phyloP scores from a whole-genome alignment of 2,113 vertebrate genomes.

The Tapirus terrestris region DNA sequence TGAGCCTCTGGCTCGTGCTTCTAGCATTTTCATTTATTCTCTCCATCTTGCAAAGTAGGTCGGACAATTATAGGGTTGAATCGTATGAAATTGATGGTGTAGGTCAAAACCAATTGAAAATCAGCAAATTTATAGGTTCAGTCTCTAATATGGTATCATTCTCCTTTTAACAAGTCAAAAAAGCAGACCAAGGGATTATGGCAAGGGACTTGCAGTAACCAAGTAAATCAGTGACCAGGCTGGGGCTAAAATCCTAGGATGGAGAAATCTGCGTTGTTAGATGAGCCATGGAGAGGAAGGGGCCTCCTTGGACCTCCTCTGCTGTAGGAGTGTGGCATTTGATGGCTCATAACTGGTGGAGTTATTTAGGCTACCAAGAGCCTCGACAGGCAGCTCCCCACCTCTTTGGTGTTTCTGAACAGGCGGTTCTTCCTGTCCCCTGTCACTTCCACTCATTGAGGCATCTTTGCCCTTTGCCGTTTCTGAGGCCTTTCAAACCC shows the following conservation, averaged over 20 bases:
- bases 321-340: not conserved
- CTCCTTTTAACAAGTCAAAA: not conserved
- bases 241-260: not conserved
- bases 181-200: not conserved
- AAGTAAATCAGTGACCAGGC: not conserved
- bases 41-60: not conserved
- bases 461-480: not conserved
- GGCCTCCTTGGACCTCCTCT: not conserved
- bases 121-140: not conserved
- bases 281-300: not conserved
- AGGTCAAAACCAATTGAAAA: slow-evolving; percentile 52
- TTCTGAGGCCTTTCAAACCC: not conserved
- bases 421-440: not conserved
- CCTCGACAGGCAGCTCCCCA: too few relatives aligned
- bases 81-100: not conserved
- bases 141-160: not conserved
- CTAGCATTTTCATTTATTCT: not conserved
- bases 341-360: too few relatives aligned
- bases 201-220: not conserved
- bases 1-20: not conserved
- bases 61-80: not conserved
- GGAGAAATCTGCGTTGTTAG: not conserved
- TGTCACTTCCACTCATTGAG: not conserved
- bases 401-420: not conserved
- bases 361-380: not conserved